Evolutionary conservation across 2,797 vertebrate species (phyloP), one percentile per base, ranked within the genome.

Genomic region (Cottoperca gobio): DNA sequence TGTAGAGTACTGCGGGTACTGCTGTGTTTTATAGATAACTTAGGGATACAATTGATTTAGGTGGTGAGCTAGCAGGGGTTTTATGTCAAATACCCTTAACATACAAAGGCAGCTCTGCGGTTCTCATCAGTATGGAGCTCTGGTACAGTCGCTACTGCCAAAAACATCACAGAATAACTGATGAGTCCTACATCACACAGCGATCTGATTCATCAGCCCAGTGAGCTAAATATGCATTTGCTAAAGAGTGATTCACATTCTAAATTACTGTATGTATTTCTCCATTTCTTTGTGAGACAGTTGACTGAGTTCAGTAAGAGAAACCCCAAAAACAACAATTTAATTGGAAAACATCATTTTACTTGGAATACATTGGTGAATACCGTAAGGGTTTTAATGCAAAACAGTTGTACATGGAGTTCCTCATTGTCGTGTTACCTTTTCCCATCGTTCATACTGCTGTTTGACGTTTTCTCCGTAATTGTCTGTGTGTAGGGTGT

Each of bases 321-420:
- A 85, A 83, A 74, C 24, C 9, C 40, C 45, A 19, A 43, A 57
- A 70, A 74, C 63, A 70, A 43, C 40, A 21, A 40, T 59, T 70
- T 82, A 61, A 78, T 78, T 87, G 54, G 19, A 84, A 90, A 90
- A 88, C 57, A 48, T 75, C 0, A 26, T 77, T 89, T 89, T 59
- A 85, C 82, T 88, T 77, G 33, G 80, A 76, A 82, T 66, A 73
- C 65, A 83, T 8, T 50, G 6, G 52, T 84, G 68, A 83, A 83
- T 75, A 81, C 61, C 64, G 57, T 74, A 79, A 70, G 43, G 68
- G 78, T 66, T 82, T 78, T 35, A 79, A 73, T 82, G 65, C 55
- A 85, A 81, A 88, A 84, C 58, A 68, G 48, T 55, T 81, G 14
- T 71, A 86, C 43, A 78, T 48, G 26, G 35, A 78, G 70, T 70